Evolutionary conservation across 2,888 invertebrate genomes (phyloP), one percentile per base, ranked within the genome.

Genomic region (Ennomos erosarius): DNA sequence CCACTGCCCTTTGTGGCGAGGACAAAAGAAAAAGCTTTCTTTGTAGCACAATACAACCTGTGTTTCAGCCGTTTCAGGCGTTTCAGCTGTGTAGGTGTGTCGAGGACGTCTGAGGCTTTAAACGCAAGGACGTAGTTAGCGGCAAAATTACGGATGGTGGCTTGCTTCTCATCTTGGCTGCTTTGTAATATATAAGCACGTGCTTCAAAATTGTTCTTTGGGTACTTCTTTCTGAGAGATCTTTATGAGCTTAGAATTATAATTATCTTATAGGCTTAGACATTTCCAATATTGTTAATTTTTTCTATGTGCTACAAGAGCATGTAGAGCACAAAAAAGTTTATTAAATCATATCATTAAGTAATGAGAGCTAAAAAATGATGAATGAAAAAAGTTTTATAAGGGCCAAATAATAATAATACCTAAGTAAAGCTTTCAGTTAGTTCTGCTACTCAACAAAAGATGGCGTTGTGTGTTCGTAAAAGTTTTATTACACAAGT

Each of bases 21-120:
- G 71, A 86, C 83, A 87, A 87, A 87, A 82, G 85, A 81, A 84
- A 84, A 79, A 73, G 74, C 71, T 71, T 79, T 81, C 79, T 86
- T 85, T 83, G 83, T 81, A 76, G 68, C 73, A 73, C 64, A 67
- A 67, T 63, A 64, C 61, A 65, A 67, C 63, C 60, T 65, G 69
- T 55, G 55, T 71, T 56, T 56, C 47, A 55, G 47, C 34, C 37
- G 52, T 49, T 55, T 42, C 54, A 34, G 37, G 50, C 13, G 13
- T 36, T 47, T 38, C 52, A 58, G 48, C 44, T 49, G 45, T 48
- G 52, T 61, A 67, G 46, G 55, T 65, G 65, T 49, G 60, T 64
- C 63, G 68, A 67, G 59, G 67, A 62, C 64, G 67, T 66, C 58
- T 55, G 56, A 65, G 39, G 64, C 60, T 55, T 56, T 53, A 48